A percentile compares a stretch with the other conserved stretches of the same genome.
Conservation (phyloP, 2,797 vertebrate genomes). For the Prunella strophiata region DNA sequence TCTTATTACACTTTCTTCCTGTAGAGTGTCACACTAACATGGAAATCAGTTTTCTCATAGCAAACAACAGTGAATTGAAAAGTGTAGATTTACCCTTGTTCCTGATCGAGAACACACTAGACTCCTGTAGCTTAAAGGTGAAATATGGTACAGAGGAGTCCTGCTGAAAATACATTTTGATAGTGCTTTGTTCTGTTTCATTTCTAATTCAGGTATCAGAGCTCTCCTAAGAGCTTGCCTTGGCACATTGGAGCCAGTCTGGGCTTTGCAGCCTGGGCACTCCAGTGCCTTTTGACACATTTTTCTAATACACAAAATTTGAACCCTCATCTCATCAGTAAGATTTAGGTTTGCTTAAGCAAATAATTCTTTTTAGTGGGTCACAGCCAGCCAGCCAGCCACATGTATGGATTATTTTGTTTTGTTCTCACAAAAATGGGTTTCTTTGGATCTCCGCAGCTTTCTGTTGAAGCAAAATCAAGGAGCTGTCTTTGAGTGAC, state of each 20-base stretch:
- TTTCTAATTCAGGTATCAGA: neutral
- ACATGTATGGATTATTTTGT: fast-evolving
- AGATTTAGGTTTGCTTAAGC: neutral
- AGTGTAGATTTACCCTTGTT: neutral
- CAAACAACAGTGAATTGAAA: neutral
- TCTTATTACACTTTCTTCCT: neutral
- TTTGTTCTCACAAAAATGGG: neutral
- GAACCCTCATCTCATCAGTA: neutral
- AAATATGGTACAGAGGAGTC: neutral
- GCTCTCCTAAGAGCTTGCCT: neutral
- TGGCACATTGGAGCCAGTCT: neutral
- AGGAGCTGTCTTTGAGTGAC: neutral
- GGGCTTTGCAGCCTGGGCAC: neutral
- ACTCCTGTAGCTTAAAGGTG: neutral
- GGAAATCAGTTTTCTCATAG: neutral
- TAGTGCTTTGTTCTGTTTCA: neutral
- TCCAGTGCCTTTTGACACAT: neutral
- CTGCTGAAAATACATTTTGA: neutral
- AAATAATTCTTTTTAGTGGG: neutral
- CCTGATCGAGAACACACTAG: neutral
- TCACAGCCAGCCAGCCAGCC: neutral
- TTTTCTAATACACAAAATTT: neutral
- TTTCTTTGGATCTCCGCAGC: neutral
- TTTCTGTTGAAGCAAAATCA: neutral
- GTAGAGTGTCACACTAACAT: neutral